Evolutionary conservation across 2,113 vertebrate species (phyloP), one percentile per base, ranked within the genome.

Genomic region (Poicephalus gulielmi): DNA sequence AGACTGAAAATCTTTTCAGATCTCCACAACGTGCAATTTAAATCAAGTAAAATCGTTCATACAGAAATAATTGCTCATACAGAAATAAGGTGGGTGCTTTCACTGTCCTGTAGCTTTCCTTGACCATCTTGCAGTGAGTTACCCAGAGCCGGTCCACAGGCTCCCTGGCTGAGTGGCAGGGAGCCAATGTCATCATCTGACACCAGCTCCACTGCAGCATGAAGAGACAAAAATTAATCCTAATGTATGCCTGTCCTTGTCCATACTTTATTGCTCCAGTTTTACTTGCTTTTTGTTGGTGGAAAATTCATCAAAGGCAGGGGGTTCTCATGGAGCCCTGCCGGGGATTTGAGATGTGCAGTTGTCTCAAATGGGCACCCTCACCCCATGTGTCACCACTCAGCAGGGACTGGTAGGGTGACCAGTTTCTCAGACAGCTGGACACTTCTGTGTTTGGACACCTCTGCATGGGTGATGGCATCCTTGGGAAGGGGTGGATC

Each of bases 321-420:
- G 31, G 37, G 12, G 10, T 39, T 8, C 1, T 50, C 1, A 0
- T 4, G 23, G 24, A 66, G 49, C 30, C 43, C 17, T 11, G 35
- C 0, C 3, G 28, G 46, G 41, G 70, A 28, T 76, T 31, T 27
- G 49, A 60, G 52, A 66, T 33, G 44, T 0, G 1, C 31, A 7
- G 39, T 50, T 2, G 1, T 63, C 43, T 37, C 70, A 11, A 9
- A 24, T 0, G 2, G 59, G 43, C 19, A 7, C 35, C 25, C 31
- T 46, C 47, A 73, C 74, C 62, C 59, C 1, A 0, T 23, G 31
- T 77, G 69, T 46, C 14, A 5, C 13, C 33, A 8, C n/a, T 47
- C 71, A 69, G 43, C 35, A 23, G 70, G 52, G 17, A 5, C 67
- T 4, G 3, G 7, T 18, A 0, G 4, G 16, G 17, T 62, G 46